These are phyloP conservation scores for Ariopsis seemanni DNA, from an alignment of 2,113 vertebrate genomes.

Conservation along the genomic window DNA sequence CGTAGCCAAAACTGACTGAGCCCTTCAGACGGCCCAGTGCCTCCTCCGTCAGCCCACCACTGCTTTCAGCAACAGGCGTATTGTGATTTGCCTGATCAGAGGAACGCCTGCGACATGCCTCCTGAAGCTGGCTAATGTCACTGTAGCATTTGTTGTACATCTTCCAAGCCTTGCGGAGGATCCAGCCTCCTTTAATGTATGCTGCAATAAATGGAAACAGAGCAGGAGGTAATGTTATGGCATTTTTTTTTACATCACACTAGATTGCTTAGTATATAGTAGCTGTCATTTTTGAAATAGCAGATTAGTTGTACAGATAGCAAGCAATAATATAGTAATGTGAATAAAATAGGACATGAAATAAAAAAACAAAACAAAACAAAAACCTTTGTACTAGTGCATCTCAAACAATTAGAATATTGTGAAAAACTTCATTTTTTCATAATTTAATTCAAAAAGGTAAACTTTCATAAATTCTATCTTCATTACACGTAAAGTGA, in stretches of 20 bases:
- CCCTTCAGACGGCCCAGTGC: constrained; percentile 95
- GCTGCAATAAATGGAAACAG: constrained; percentile 67
- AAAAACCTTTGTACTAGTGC: no score
- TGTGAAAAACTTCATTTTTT: no score
- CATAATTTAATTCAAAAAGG: no score
- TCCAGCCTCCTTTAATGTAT: constrained; percentile 99
- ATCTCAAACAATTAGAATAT: no score
- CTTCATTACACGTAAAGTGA: no score
- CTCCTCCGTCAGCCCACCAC: constrained; percentile 83
- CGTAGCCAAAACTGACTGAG: constrained; percentile 98
- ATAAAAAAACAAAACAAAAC: background rate
- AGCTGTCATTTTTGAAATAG: background rate
- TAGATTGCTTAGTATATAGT: background rate
- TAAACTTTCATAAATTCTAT: no score
- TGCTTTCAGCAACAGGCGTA: constrained; percentile 63
- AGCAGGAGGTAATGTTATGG: constrained; percentile 10
- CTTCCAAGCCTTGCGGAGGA: constrained; percentile 98
- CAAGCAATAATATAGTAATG: background rate
- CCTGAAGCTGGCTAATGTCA: constrained; percentile 94
- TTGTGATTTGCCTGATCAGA: constrained; percentile 93
- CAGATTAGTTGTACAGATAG: background rate
- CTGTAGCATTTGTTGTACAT: constrained; percentile 98
- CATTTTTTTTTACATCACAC: background rate
- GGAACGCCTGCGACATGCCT: constrained; percentile 79
- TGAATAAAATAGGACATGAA: background rate